Evolutionary conservation across 23 tunicate genomes (phyloP).

Genomic region (Ascidia mentula): DNA sequence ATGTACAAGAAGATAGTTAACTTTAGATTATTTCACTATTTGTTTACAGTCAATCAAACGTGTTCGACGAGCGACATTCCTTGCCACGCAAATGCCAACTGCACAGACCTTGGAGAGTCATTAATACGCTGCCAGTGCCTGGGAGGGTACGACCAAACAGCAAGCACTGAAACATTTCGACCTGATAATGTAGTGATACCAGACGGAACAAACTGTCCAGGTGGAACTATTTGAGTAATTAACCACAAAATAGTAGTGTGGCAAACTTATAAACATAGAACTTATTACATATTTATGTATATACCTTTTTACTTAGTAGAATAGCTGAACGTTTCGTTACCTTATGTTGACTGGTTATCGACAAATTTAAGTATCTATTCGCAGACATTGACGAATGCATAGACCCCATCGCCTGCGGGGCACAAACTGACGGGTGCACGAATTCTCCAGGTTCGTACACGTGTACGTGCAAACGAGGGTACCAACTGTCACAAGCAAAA

Average conservation of each 20-base stretch:
- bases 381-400: constrained; percentile 1
- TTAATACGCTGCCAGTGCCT: constrained; percentile 32
- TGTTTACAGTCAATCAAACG: constrained; percentile 19
- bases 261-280: too few species aligned
- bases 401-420: background rate
- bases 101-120: constrained; percentile 31
- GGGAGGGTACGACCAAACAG: constrained; percentile 40
- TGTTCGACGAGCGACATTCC: constrained; percentile 17
- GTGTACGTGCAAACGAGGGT: background rate
- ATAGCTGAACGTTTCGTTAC: too few species aligned
- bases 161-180: constrained; percentile 13
- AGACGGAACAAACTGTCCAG: constrained; percentile 48
- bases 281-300: too few species aligned
- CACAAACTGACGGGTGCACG: background rate
- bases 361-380: too few species aligned
- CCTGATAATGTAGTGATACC: constrained; percentile 16
- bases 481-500: background rate
- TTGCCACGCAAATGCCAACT: constrained; percentile 25
- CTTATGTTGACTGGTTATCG: too few species aligned
- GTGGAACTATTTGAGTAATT: constrained; percentile 4
- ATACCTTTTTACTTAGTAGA: too few species aligned
- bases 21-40: too few species aligned
- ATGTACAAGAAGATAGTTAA: too few species aligned
- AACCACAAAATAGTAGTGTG: too few species aligned
- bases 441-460: background rate